Base-by-base conservation (phyloP, 2,797 vertebrate genomes). In the Malacoraja senta region DNA sequence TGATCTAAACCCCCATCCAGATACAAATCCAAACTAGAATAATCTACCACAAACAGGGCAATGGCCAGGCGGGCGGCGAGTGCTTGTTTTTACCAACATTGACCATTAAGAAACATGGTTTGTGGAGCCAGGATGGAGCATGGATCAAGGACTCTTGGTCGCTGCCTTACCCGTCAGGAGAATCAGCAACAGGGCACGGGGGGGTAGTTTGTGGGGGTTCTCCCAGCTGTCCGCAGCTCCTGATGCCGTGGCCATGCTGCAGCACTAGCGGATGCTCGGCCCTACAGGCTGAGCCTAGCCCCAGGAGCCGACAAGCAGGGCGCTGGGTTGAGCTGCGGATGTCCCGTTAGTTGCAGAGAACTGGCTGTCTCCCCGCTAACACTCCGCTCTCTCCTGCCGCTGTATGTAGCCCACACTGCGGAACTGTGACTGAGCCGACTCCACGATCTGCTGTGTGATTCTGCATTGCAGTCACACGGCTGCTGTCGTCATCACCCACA, bases 391-490 rank as follows among this genome's bases (percentile, higher is more conserved):
- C 19, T 72, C 4, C 21, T 53, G 71, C 15, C 17, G 15, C 71
- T 72, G 19, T 24, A 7, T 72, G 71, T 24, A 38, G 61, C 84
- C 32, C n/a, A 58, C 80, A 65, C 61, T 88, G 84, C 84, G 84
- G 13, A 88, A 68, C 84, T 21, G 84, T 0, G n/a, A n/a, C n/a
- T n/a, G 29, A 72, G 21, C 71, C 1, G 58, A 19, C 61, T 63
- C n/a, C 17, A 13, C 9, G 4, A 32, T 63, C 61, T 68, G 32
- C n/a, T 15, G 17, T 68, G 63, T 10, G 32, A 88, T 88, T 88
- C 84, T 88, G 84, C 84, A 88, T 88, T 88, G 84, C 84, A 88
- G 84, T 88, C 61, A 88, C 84, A 88, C 21, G 35, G n/a, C 84
- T 88, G 84, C 84, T 68, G 65, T 88, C 84, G 84, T 88, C 84